phyloP scores from a whole-genome alignment of 2,797 vertebrate species.

The Kryptopterus vitreolus region DNA sequence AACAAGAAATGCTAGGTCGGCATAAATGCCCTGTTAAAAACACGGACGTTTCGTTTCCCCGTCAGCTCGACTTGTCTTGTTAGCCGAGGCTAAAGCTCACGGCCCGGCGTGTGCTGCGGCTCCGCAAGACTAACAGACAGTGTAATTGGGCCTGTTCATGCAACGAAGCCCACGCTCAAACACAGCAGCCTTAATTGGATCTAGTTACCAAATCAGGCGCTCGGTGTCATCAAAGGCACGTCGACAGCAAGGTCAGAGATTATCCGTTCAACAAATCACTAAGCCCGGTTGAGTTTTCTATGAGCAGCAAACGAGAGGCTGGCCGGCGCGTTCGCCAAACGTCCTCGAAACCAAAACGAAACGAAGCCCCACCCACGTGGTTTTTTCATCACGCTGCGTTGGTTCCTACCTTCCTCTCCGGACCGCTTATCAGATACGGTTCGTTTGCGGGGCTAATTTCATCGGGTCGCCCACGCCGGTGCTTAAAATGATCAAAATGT shows the following conservation, averaged over 20 bases:
- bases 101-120: neutral
- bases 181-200: conserved; percentile 13
- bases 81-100: neutral
- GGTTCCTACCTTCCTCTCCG: neutral
- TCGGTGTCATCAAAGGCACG: neutral
- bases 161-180: neutral
- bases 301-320: conserved; percentile 17
- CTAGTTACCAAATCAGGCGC: conserved; percentile 8
- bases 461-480: neutral
- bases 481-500: neutral
- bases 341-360: too few species aligned
- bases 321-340: neutral
- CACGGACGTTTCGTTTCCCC: neutral
- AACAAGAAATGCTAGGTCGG: neutral
- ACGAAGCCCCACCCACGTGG: too few species aligned
- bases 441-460: neutral
- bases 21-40: too few species aligned
- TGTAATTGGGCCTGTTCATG: conserved; percentile 14
- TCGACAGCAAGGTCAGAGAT: conserved; percentile 15
- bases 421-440: neutral
- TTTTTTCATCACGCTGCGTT: neutral
- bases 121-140: neutral
- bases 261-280: conserved; percentile 18
- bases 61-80: neutral
- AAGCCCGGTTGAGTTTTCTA: conserved; percentile 11